Conservation (phyloP, 2,113 vertebrate genomes). For the Synodontis membranacea region DNA sequence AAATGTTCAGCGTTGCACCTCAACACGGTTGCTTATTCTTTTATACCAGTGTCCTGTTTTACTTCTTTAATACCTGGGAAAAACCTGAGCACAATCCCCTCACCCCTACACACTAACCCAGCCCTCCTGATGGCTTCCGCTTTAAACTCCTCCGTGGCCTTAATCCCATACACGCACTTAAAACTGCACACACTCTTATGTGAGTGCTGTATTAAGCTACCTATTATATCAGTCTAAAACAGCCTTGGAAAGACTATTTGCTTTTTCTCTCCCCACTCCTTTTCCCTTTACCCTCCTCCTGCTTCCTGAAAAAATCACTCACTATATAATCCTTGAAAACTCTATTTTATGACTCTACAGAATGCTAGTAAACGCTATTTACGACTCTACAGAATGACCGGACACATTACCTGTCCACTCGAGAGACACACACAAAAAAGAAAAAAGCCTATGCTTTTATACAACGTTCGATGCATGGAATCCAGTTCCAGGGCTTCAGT, state of each 20-base stretch:
- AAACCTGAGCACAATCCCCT: not conserved
- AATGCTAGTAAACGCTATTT: conserved; percentile 32
- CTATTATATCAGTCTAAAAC: not conserved
- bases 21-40: not conserved
- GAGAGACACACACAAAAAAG: conserved; percentile 14
- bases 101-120: not conserved
- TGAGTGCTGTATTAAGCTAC: not conserved
- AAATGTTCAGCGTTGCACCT: not conserved
- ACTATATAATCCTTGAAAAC: conserved; percentile 32
- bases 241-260: not conserved
- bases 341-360: conserved; percentile 30
- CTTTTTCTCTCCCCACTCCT: not conserved
- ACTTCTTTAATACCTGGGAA: not conserved
- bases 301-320: not conserved
- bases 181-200: conserved; percentile 19
- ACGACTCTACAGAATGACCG: conserved; percentile 26
- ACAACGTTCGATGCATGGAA: conserved; percentile 19
- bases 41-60: not conserved
- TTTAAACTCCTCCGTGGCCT: not conserved
- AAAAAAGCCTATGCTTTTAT: conserved; percentile 7
- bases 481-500: conserved; percentile 34
- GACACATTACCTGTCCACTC: conserved; percentile 32
- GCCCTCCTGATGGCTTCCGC: not conserved
- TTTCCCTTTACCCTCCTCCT: not conserved
- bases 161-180: not conserved